Base-by-base conservation (phyloP, 2,888 invertebrate species). In the Dromius quadrimaculatus region DNA sequence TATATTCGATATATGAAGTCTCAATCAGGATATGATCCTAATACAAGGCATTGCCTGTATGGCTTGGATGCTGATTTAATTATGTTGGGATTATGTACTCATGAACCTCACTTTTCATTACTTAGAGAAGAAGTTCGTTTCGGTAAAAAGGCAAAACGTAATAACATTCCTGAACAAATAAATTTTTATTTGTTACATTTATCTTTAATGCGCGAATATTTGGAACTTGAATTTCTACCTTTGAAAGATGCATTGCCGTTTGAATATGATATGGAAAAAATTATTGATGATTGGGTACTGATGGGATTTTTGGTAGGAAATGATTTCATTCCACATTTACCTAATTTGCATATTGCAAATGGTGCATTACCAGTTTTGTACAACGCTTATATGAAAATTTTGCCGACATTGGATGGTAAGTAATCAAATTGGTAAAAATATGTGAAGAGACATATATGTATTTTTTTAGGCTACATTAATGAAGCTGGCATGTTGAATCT, bases 241-340 rank as follows among this genome's bases (percentile, higher is more conserved):
- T 80, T 94, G n/a, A 90, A 89, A 78, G 84, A 86, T 4, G 85
- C 86, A 11, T 79, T 94, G 4, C 84, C 88, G 0, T 95, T 97
- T 81, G 82, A 84, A 0, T 97, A 89, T 81, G 91, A 97, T 80
- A 86, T 97, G 75, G 96, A 98, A 79, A 90, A 90, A 74, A 88
- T 99, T 64, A 95, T 98, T 20, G 98, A 99, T 79, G 98, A 99
- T 81, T 99, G 98, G 98, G 92, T 98, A 22, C 82, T 98, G 13
- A 95, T 98, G 95, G 95, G 97, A 0, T 98, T 98, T 81, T 84
- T 98, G 19, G 94, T 98, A 8, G 98, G 98, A 73, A 99, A 99
- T 80, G 98, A 99, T 83, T 99, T 99, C 82, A 94, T 99, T 77
- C 98, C 98, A 0, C 90, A 97, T 84, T 85, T 98, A 74, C 98